Evolutionary conservation across 2,888 invertebrate genomes (phyloP).

Genomic region (Caenorhabditis imperialis): DNA sequence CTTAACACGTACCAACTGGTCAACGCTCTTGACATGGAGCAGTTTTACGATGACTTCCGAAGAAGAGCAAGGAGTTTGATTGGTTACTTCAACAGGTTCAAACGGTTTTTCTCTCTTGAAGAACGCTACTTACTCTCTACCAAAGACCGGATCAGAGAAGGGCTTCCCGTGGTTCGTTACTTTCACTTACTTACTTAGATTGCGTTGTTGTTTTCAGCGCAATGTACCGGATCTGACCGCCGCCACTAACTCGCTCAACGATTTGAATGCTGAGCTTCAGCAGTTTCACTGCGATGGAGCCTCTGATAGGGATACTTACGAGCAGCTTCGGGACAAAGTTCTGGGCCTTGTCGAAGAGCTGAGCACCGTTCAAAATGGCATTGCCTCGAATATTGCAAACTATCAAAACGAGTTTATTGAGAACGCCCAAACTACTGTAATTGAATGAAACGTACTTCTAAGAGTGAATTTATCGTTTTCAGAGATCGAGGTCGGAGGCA

Average conservation of each 20-base stretch:
- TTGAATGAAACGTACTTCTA: too few relatives aligned
- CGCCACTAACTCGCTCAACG: not conserved
- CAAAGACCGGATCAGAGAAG: constrained; percentile 6
- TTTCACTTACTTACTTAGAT: too few relatives aligned
- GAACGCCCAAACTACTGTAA: not conserved
- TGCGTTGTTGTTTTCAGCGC: constrained; percentile 1
- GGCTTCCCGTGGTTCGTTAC: constrained; percentile 4
- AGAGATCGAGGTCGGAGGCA: too few relatives aligned
- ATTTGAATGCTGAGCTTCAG: not conserved
- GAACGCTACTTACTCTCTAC: not conserved
- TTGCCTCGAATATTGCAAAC: too few relatives aligned
- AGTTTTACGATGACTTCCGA: constrained; percentile 11
- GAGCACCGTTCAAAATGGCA: not conserved
- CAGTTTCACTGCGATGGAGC: not conserved
- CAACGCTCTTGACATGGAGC: not conserved
- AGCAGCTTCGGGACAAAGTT: not conserved
- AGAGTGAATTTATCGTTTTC: too few relatives aligned
- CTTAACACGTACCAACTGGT: not conserved
- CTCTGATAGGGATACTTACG: not conserved
- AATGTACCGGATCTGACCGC: not conserved
- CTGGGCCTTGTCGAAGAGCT: not conserved
- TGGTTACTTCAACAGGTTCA: not conserved
- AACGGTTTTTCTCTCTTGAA: not conserved
- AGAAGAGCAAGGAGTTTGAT: not conserved
- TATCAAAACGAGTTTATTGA: not conserved